phyloP scores from a whole-genome alignment of 2,113 vertebrate genomes.

The Tachycineta bicolor region DNA sequence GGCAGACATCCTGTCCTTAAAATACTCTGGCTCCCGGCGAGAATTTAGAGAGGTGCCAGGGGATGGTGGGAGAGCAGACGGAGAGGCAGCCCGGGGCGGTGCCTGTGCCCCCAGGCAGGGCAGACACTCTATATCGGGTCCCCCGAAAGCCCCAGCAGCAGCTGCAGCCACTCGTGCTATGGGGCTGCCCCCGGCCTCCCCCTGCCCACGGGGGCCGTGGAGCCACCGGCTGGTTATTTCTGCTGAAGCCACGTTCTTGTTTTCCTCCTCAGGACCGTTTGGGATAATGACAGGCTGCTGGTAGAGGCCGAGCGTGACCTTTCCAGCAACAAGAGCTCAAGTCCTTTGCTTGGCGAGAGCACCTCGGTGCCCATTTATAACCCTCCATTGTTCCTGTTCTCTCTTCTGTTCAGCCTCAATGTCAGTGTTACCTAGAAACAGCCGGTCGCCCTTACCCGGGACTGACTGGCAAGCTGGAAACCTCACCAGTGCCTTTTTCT shows the following conservation, averaged over 20 bases:
- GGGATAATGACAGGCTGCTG: neutral
- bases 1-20: constrained; percentile 12
- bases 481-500: neutral
- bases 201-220: accelerated
- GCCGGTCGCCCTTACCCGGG: neutral
- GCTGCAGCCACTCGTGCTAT: neutral
- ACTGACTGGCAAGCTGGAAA: neutral
- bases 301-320: neutral
- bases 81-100: neutral
- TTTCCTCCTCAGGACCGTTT: neutral
- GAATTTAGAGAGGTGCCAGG: neutral
- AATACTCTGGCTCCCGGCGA: neutral
- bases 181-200: neutral
- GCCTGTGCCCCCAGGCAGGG: neutral
- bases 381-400: constrained; percentile 5
- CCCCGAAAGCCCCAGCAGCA: neutral
- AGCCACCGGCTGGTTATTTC: neutral
- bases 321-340: neutral
- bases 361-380: neutral
- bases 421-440: constrained; percentile 48
- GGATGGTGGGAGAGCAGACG: neutral
- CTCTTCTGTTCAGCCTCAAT: neutral
- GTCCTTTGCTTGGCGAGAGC: constrained; percentile 14
- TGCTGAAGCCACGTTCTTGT: neutral
- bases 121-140: neutral